Percentiles rank a stretch among this genome's conserved stretches.
These are phyloP conservation scores for Coptotermes formosanus DNA, from an alignment of 1,140 invertebrate genomes.

Conservation along the genomic window DNA sequence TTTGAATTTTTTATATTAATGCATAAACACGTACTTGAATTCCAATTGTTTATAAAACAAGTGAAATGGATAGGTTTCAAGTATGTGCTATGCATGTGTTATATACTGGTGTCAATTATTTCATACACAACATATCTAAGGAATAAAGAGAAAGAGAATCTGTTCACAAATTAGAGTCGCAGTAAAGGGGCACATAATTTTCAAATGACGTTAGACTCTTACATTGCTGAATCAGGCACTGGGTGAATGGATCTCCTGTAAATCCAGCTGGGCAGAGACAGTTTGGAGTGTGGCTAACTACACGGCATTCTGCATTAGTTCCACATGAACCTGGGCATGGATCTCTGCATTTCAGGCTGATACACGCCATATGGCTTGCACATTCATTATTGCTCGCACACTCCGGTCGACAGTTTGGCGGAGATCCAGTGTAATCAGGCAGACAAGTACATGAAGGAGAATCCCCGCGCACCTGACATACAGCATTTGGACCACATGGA, in stretches of 20 bases:
- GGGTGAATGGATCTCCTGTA: conserved; percentile 60
- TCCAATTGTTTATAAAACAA: no score
- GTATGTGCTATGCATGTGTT: no score
- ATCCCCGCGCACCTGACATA: conserved; percentile 57
- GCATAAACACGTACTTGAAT: no score
- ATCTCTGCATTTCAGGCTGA: conserved; percentile 61
- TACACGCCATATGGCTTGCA: conserved; percentile 59
- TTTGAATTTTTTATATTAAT: no score
- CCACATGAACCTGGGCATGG: conserved; percentile 66
- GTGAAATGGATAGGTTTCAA: no score
- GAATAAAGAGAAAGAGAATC: no score
- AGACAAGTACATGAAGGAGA: conserved; percentile 62
- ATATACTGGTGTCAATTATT: no score
- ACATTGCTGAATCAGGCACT: conserved; percentile 46
- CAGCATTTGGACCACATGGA: conserved; percentile 52
- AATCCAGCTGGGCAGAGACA: conserved; percentile 59
- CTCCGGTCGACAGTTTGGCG: conserved; percentile 63
- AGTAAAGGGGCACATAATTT: conserved; percentile 34
- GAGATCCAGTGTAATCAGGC: conserved; percentile 59
- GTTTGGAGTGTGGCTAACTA: conserved; percentile 61
- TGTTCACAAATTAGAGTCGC: conserved; percentile 17
- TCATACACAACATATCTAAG: no score
- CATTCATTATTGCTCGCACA: conserved; percentile 64
- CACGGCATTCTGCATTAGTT: conserved; percentile 58
- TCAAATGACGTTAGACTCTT: conserved; percentile 39